phyloP scores from a whole-genome alignment of 2,797 vertebrate species.

The Odontamblyopus rebecca region DNA sequence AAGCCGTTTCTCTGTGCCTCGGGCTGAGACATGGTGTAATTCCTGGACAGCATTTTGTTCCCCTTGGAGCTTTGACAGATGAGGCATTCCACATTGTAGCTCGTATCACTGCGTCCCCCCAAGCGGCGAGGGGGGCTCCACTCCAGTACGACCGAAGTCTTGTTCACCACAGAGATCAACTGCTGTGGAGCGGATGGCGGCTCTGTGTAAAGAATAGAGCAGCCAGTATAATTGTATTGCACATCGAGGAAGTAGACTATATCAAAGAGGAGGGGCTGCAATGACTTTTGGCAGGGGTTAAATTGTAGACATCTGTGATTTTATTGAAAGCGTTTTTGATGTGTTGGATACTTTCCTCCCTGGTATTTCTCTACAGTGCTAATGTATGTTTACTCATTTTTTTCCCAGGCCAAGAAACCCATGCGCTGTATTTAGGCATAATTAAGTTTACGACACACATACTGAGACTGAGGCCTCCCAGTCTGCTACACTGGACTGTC shows the following conservation, averaged over 20 bases:
- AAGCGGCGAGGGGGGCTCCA: slow-evolving; percentile 89
- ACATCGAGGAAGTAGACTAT: slow-evolving; percentile 18
- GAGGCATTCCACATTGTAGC: slow-evolving; percentile 92
- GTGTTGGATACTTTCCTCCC: slow-evolving; percentile 62
- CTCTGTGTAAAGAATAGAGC: slow-evolving; percentile 69
- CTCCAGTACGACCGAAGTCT: slow-evolving; percentile 96
- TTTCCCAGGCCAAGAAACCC: slow-evolving; percentile 69
- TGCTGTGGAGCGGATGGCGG: slow-evolving; percentile 93
- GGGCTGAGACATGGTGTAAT: slow-evolving; percentile 44
- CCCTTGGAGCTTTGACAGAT: slow-evolving; percentile 59
- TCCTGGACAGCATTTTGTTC: slow-evolving; percentile 40
- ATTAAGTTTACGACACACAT: slow-evolving; percentile 79
- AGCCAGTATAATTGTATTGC: slow-evolving; percentile 7
- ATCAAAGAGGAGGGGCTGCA: neutral
- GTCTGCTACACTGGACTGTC: slow-evolving; percentile 74
- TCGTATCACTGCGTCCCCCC: slow-evolving; percentile 81
- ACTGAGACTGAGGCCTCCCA: slow-evolving; percentile 68
- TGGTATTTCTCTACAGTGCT: slow-evolving; percentile 49
- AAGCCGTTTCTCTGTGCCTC: slow-evolving; percentile 42
- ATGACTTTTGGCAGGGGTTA: slow-evolving; percentile 27
- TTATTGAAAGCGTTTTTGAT: slow-evolving; percentile 55
- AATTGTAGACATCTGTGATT: slow-evolving; percentile 65
- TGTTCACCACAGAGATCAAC: slow-evolving; percentile 96
- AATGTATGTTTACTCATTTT: slow-evolving; percentile 51
- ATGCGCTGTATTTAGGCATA: slow-evolving; percentile 75